Base-by-base conservation (phyloP, 2,113 vertebrate species). In the Heterocephalus glaber region DNA sequence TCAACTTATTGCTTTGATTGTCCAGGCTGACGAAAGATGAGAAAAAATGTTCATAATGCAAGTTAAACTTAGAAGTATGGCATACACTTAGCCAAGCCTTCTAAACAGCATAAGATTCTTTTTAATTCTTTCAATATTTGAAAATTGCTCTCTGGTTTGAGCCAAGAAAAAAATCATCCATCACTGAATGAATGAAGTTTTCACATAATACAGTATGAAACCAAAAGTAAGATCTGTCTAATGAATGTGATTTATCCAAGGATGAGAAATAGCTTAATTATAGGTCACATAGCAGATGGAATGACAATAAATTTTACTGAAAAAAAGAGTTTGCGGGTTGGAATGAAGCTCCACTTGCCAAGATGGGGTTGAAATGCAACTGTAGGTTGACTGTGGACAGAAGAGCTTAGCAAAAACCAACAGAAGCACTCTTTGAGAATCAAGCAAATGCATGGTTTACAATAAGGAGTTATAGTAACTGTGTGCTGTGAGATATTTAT, bases 261-360 rank as follows among this genome's bases (percentile, higher is more conserved):
- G 76, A 80, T 70, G 56, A 85, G 47, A 89, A 96, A 63, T 24
- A 56, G 60, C 76, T 88, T 70, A 82, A 76, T 58, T 38, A 76
- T 19, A 89, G 38, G 49, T 65, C 70, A 65, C 7, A 22, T n/a
- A 74, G 44, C 26, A 92, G 38, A 80, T 58, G 26, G 56, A 76
- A 92, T 49, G 19, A 83, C 56, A 84, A 79, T 70, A 79, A 49
- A 83, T 58, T 85, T 63, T 70, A 49, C 79, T 84, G 19, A 54
- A 49, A 81, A n/a, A 74, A 86, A 86, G 38, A n/a, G 49, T 65
- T 82, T 44, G 26, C 33, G 80, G 6, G 72, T 61, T 38, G 44
- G 68, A 41, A 82, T 61, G 52, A 76, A 77, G 86, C 19, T 77
- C 74, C 28, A 52, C 60, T 81, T 56, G 44, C 86, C 49, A 68